Evolutionary conservation across 2,113 vertebrate species (phyloP), one percentile per base, ranked within the genome.

Genomic region (Alces alces): DNA sequence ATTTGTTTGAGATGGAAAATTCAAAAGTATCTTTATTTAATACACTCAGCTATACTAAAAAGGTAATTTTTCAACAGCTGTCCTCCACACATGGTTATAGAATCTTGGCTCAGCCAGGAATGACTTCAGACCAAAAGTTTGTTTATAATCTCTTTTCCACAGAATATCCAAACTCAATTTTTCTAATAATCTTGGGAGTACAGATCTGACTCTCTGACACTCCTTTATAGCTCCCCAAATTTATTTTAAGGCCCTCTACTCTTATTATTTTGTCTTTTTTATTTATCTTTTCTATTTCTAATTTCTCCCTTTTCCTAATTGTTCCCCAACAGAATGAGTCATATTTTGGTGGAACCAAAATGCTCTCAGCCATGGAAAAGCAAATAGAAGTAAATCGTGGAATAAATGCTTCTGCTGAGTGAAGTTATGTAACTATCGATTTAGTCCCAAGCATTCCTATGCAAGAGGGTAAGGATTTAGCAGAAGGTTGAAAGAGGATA

Each of bases 361-460:
- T 92, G 3, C 30, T 93, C 25, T 86, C 50, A 70, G 36, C 83
- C 79, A 43, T 36, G 47, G 89, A 91, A 96, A 98, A 97, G 58
- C 28, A 96, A 96, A 95, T 10, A 94, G 86, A 88, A 95, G 36
- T 33, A 94, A 96, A 80, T 95, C 28, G 64, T 91, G 78, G 36
- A 61, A 86, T 87, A 89, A 93, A 83, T n/a, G 64, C 28, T 47
- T 89, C 92, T 95, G 60, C 47, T 89, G 78, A 91, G 9, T 64
- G 6, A 27, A 96, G 13, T 96, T 97, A 47, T n/a, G 1, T 83
- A 93, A 89, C 80, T 61, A 23, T 17, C 43, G 9, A 45, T 78
- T 3, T 17, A 57, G 61, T 84, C 30, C 36, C 39, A 58, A 90
- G 9, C 30, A 82, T 11, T 30, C 25, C 14, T 57, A 5, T 28